Conservation (phyloP, 1,140 invertebrate species). For the Cydia fagiglandana region DNA sequence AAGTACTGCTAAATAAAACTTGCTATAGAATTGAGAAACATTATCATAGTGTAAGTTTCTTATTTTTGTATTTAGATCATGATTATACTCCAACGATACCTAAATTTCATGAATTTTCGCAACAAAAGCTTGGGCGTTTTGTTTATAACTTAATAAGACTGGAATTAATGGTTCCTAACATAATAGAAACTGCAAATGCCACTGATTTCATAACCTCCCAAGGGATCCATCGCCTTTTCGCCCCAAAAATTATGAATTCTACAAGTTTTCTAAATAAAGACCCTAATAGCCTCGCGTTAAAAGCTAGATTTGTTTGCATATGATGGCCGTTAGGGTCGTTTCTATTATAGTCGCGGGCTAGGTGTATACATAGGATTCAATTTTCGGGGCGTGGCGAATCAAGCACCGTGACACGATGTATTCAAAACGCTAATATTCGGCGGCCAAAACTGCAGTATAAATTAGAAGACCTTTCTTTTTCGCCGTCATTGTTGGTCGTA, state of each 20-base stretch:
- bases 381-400: slow-evolving; percentile 78
- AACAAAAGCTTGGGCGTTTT: slow-evolving; percentile 59
- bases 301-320: slow-evolving; percentile 39
- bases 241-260: slow-evolving; percentile 64
- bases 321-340: slow-evolving; percentile 39
- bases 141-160: slow-evolving; percentile 75
- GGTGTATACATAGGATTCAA: slow-evolving; percentile 76
- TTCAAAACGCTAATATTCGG: slow-evolving; percentile 75
- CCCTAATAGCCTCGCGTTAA: slow-evolving; percentile 41
- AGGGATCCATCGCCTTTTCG: slow-evolving; percentile 74
- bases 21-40: too few relatives aligned
- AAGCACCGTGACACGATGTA: slow-evolving; percentile 77
- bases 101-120: neutral
- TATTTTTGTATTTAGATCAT: neutral
- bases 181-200: slow-evolving; percentile 80
- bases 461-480: slow-evolving; percentile 65
- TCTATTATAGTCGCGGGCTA: slow-evolving; percentile 52
- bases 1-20: too few relatives aligned
- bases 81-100: neutral
- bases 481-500: slow-evolving; percentile 56
- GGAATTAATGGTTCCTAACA: slow-evolving; percentile 78
- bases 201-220: slow-evolving; percentile 80
- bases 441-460: slow-evolving; percentile 72
- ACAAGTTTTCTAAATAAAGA: slow-evolving; percentile 38
- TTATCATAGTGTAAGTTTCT: neutral